These are phyloP conservation scores for Drosophila funebris DNA, from an alignment of 1,140 invertebrate species.

Conservation along the genomic window DNA sequence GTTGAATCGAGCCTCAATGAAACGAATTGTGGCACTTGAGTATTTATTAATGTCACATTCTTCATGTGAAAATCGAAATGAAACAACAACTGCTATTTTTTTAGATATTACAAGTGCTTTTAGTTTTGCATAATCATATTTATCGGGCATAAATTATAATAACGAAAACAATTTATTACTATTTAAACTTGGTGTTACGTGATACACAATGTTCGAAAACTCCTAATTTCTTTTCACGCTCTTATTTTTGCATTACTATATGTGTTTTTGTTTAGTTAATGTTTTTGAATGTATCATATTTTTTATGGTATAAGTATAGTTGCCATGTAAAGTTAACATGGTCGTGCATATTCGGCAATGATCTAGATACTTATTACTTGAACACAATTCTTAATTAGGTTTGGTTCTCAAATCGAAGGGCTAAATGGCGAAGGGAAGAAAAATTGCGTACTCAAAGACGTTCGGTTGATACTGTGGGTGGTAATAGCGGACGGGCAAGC, in stretches of 20 bases:
- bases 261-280: no score
- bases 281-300: no score
- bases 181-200: no score
- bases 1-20: not conserved
- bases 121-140: not conserved
- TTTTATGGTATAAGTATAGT: no score
- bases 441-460: constrained; percentile 96
- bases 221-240: no score
- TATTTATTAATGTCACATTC: constrained; percentile 36
- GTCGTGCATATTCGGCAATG: no score
- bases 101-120: constrained; percentile 4
- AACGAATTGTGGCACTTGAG: constrained; percentile 43
- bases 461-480: constrained; percentile 84
- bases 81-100: constrained; percentile 16
- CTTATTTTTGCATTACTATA: not conserved
- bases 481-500: constrained; percentile 47
- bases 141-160: not conserved
- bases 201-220: no score
- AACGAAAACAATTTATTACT: no score
- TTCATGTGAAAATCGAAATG: constrained; percentile 4
- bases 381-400: constrained; percentile 87
- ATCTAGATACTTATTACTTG: not conserved
- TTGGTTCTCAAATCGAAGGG: constrained; percentile 99
- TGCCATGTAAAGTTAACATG: no score
- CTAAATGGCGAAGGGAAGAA: constrained; percentile 99